A percentile compares a stretch with the other conserved stretches of the same genome.
phyloP scores from a whole-genome alignment of 2,113 vertebrate species.

The Onychostoma macrolepis region DNA sequence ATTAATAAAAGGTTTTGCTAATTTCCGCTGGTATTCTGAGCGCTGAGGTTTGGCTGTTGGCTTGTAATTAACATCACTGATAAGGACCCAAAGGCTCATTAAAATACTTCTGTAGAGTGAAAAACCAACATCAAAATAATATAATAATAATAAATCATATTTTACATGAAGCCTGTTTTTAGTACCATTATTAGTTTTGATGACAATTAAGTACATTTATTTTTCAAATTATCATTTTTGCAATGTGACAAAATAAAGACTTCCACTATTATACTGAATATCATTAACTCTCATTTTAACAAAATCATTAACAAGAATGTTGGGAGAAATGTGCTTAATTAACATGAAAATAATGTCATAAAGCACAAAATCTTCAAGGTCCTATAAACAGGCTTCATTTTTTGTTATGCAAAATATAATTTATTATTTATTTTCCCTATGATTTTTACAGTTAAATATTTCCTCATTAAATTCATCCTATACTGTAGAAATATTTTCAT shows the following conservation, averaged over 20 bases:
- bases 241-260: neutral
- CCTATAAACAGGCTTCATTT: neutral
- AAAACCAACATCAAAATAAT: neutral
- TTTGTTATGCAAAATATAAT: neutral
- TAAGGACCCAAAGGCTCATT: neutral
- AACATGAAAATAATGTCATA: neutral
- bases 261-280: neutral
- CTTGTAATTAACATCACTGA: neutral
- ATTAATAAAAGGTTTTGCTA: neutral
- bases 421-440: neutral
- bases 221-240: neutral
- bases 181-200: neutral
- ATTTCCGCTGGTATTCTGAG: neutral
- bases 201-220: neutral
- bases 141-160: neutral
- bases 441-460: neutral
- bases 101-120: neutral
- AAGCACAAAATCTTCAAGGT: neutral
- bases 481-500: neutral
- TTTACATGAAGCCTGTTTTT: neutral
- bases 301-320: neutral
- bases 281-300: neutral
- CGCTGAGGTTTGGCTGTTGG: conserved; percentile 3
- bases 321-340: neutral
- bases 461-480: neutral